phyloP scores from a whole-genome alignment of 2,888 invertebrate genomes.

The Trichopria drosophilae region DNA sequence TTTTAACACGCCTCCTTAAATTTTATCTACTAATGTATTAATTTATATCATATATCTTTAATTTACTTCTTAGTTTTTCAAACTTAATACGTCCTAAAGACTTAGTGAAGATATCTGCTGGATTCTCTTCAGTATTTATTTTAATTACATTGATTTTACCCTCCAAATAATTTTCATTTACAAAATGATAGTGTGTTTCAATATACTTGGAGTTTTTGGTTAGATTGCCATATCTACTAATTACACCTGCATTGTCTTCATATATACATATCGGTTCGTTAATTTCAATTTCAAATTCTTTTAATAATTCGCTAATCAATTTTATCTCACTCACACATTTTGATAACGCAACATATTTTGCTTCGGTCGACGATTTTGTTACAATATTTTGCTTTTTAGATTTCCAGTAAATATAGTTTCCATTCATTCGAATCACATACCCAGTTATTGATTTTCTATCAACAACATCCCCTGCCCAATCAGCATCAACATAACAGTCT shows the following conservation, averaged over 20 bases:
- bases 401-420: background rate
- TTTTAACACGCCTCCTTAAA: no score
- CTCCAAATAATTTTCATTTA: constrained; percentile 6
- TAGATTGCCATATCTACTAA: constrained; percentile 13
- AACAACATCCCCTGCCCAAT: constrained; percentile 46
- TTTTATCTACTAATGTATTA: no score
- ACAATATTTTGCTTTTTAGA: background rate
- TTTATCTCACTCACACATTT: background rate
- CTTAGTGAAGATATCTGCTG: constrained; percentile 22
- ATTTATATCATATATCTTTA: no score
- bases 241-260: constrained; percentile 9
- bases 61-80: constrained; percentile 9
- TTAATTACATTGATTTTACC: constrained; percentile 8
- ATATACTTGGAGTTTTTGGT: constrained; percentile 21
- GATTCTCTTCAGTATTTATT: constrained; percentile 13
- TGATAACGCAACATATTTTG: no score
- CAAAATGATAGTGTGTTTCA: constrained; percentile 18
- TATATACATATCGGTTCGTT: constrained; percentile 4
- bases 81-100: constrained; percentile 9
- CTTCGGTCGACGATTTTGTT: constrained; percentile 1
- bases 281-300: background rate
- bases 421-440: constrained; percentile 4
- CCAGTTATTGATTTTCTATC: constrained; percentile 25
- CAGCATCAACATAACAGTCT: constrained; percentile 43
- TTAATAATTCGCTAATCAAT: constrained; percentile 4